Conservation (phyloP, 2,888 invertebrate genomes). For the Limnephilus rhombicus region DNA sequence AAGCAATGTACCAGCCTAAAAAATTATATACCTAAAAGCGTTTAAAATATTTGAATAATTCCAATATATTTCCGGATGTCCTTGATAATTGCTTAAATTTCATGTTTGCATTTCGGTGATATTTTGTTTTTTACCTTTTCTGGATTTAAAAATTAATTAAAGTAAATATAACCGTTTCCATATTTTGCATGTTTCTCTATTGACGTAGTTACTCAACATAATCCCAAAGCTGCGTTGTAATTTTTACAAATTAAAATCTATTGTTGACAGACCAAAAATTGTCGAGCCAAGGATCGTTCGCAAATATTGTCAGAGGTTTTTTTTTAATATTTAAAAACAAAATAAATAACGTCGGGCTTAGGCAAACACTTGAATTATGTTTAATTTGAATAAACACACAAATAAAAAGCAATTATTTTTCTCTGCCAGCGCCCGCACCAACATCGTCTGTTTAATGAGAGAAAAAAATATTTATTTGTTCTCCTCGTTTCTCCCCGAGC, state of each 20-base stretch:
- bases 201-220: slow-evolving; percentile 37
- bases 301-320: slow-evolving; percentile 47
- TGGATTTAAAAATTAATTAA: slow-evolving; percentile 38
- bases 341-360: slow-evolving; percentile 58
- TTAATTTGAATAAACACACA: slow-evolving; percentile 66
- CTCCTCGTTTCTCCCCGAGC: slow-evolving; percentile 70
- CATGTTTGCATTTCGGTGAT: background rate
- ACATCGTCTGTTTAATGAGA: slow-evolving; percentile 60
- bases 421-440: slow-evolving; percentile 48
- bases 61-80: background rate
- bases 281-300: slow-evolving; percentile 35
- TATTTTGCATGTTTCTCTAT: slow-evolving; percentile 20
- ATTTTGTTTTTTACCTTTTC: background rate
- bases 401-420: slow-evolving; percentile 66
- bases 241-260: slow-evolving; percentile 48
- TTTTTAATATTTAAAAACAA: slow-evolving; percentile 49
- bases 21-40: too few species aligned
- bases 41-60: background rate
- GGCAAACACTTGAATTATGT: slow-evolving; percentile 64
- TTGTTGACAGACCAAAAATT: slow-evolving; percentile 46
- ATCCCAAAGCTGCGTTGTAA: slow-evolving; percentile 31
- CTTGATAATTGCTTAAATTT: background rate
- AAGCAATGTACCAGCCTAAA: too few species aligned
- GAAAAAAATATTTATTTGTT: slow-evolving; percentile 64
- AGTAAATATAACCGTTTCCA: slow-evolving; percentile 30